Base-by-base conservation (phyloP, 1,140 invertebrate species). In the Zaprionus lachaisei region DNA sequence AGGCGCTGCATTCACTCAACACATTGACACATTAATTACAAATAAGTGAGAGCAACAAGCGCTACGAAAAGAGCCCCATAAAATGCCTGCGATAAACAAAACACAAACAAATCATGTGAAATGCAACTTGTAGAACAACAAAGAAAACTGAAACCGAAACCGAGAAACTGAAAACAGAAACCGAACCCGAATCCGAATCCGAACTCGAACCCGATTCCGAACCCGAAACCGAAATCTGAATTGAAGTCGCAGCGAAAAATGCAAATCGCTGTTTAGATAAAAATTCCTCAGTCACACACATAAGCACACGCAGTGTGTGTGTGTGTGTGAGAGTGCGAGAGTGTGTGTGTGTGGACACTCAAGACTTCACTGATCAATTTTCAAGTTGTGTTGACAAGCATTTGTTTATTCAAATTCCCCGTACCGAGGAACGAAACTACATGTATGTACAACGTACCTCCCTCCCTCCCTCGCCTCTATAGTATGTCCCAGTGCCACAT, bases 41-140 rank as follows among this genome's bases (percentile, higher is more conserved):
- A 72, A 77, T 72, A 77, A 72, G 66, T 77, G 61, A 72, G 57
- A 58, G 63, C 31, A 77, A 72, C 55, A 72, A 73, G 54, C 54
- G 66, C 66, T 68, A 31, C 67, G 64, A 61, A 61, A 73, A 72
- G 69, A 72, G 74, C 62, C 61, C 73, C 69, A 77, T 77, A 77
- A 77, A 77, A 77, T 77, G 74, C 74, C 73, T 77, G 57, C 63
- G 57, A 77, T 77, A 72, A 67, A 77, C 74, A 77, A 66, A 56
- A 49, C 54, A 73, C 51, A 26, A 61, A 68, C 72, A 73, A 63
- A 69, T 60, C 70, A 71, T 76, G 57, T 79, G 68, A 75, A 60
- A 81, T 70, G 61, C 79, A 78, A 81, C 73, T 80, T 75, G 82
- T 85, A 77, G 82, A 76, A 51, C 69, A 72, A 72, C 74, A 77